phyloP scores from a whole-genome alignment of 2,113 vertebrate genomes.

The Hyla sarda region DNA sequence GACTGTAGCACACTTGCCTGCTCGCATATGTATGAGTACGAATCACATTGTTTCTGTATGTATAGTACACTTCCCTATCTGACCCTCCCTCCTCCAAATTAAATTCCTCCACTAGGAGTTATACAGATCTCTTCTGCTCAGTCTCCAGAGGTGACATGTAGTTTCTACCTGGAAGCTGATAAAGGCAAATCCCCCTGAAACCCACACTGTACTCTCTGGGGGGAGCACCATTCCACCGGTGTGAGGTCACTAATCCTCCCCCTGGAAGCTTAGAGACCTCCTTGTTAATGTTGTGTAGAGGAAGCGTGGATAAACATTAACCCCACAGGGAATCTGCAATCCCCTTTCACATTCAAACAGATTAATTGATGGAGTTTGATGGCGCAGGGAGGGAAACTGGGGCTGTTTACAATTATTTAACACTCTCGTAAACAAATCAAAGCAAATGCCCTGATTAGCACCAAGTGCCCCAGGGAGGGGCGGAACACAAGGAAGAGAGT shows the following conservation, averaged over 20 bases:
- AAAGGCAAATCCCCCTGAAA: constrained; percentile 21
- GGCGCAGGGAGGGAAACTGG: constrained; percentile 34
- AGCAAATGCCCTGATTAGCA: constrained; percentile 47
- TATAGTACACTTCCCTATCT: background rate
- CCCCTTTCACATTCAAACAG: constrained; percentile 61
- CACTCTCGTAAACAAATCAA: constrained; percentile 61
- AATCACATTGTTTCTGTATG: background rate
- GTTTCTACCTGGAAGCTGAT: constrained; percentile 14
- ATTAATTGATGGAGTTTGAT: constrained; percentile 60
- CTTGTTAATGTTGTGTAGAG: constrained; percentile 52
- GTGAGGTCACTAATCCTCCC: constrained; percentile 44
- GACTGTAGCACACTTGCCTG: background rate
- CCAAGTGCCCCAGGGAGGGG: constrained; percentile 45
- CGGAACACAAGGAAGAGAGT: background rate
- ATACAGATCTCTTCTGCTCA: constrained; percentile 1
- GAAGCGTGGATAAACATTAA: constrained; percentile 60
- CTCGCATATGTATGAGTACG: background rate
- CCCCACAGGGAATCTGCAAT: constrained; percentile 66
- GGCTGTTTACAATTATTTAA: constrained; percentile 63
- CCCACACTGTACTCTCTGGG: constrained; percentile 21
- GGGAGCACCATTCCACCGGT: constrained; percentile 34
- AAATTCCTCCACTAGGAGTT: background rate
- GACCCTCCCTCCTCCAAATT: background rate
- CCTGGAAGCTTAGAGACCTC: constrained; percentile 57
- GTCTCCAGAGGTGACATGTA: background rate